Evolutionary conservation across 2,113 vertebrate genomes (phyloP).

Genomic region (Paralichthys olivaceus): DNA sequence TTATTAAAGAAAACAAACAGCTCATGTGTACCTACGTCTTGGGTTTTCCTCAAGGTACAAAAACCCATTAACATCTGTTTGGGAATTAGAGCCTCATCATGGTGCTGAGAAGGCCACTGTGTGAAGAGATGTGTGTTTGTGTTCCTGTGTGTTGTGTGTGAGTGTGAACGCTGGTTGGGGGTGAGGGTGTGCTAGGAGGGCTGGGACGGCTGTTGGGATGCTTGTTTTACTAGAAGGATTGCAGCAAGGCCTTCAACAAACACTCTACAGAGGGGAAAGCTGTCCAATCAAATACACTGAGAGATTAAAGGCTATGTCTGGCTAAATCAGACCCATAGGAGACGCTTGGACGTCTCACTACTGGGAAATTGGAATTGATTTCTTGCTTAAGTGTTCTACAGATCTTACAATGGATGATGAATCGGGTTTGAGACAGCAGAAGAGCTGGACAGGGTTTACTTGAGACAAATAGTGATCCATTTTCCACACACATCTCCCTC

Average conservation of each 20-base stretch:
- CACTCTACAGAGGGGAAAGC: slow-evolving; percentile 71
- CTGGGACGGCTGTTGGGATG: slow-evolving; percentile 56
- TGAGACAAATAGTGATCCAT: slow-evolving; percentile 65
- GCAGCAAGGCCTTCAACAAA: slow-evolving; percentile 80
- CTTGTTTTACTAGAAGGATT: slow-evolving; percentile 78
- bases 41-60: slow-evolving; percentile 43
- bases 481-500: slow-evolving; percentile 11
- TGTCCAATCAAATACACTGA: slow-evolving; percentile 75
- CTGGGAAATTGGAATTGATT: slow-evolving; percentile 82
- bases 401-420: slow-evolving; percentile 70
- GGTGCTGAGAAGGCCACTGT: slow-evolving; percentile 20
- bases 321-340: slow-evolving; percentile 72
- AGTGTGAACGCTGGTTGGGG: slow-evolving; percentile 3
- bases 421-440: slow-evolving; percentile 70
- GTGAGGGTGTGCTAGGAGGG: slow-evolving; percentile 13
- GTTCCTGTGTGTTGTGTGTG: background rate
- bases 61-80: slow-evolving; percentile 64
- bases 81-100: slow-evolving; percentile 58
- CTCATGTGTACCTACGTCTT: slow-evolving; percentile 42
- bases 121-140: slow-evolving; percentile 12
- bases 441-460: slow-evolving; percentile 64
- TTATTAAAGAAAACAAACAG: slow-evolving; percentile 44
- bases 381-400: slow-evolving; percentile 70
- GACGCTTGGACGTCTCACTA: slow-evolving; percentile 65
- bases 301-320: slow-evolving; percentile 82